Percentiles rank a stretch among this genome's conserved stretches.
Evolutionary conservation across 2,888 invertebrate genomes (phyloP).

Genomic region (Cremastinae sp.): DNA sequence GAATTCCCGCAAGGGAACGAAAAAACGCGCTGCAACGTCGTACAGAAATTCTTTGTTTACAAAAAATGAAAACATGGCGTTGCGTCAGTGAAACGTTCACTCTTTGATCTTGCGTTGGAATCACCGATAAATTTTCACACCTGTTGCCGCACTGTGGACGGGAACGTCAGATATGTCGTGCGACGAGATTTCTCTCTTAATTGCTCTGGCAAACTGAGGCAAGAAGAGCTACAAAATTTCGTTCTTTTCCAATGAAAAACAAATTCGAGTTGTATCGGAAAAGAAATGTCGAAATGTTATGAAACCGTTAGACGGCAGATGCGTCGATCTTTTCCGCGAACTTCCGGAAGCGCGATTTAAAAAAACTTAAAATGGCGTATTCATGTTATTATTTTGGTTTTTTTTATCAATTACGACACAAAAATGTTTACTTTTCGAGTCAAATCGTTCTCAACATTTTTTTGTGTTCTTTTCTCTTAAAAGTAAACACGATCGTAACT

Average conservation of each 20-base stretch:
- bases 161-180: constrained; percentile 26
- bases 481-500: constrained; percentile 65
- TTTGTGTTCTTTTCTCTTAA: not conserved
- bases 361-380: no score
- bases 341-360: no score
- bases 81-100: constrained; percentile 34
- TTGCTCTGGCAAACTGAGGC: constrained; percentile 4
- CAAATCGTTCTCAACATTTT: no score
- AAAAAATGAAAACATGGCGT: constrained; percentile 12
- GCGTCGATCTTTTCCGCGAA: no score
- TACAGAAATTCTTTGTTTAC: not conserved
- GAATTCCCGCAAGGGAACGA: constrained; percentile 11
- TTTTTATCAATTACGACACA: no score
- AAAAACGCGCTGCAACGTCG: not conserved
- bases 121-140: constrained; percentile 52
- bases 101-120: constrained; percentile 24
- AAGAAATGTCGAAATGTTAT: no score
- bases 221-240: not conserved
- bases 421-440: no score
- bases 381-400: no score
- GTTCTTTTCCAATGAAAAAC: not conserved
- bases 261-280: constrained; percentile 4
- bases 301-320: no score
- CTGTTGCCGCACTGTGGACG: not conserved
- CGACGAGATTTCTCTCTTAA: constrained; percentile 32